Evolutionary conservation across 2,797 vertebrate species (phyloP).

Genomic region (Chiropotes sagulatus): DNA sequence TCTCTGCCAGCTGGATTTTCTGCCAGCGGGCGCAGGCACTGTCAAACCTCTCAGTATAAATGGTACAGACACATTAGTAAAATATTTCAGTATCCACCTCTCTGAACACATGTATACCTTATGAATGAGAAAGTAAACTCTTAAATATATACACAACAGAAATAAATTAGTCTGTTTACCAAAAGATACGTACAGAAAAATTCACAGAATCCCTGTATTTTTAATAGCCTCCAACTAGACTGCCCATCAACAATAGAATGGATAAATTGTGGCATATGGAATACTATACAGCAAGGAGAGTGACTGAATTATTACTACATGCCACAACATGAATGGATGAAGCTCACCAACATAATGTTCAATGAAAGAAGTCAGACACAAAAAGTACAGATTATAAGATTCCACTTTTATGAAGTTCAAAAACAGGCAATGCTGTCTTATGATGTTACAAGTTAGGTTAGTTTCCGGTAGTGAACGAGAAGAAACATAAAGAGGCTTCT

Average conservation of each 20-base stretch:
- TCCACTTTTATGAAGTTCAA: neutral
- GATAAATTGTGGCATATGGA: neutral
- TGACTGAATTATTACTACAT: neutral
- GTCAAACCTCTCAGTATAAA: neutral
- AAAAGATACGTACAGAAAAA: neutral
- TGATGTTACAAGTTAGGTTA: neutral
- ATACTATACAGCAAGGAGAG: neutral
- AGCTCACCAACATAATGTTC: neutral
- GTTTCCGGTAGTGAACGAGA: neutral
- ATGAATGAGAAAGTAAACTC: neutral
- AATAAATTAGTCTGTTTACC: neutral
- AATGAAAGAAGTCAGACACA: neutral
- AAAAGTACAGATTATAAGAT: neutral
- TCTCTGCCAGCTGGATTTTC: neutral
- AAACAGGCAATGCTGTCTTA: neutral
- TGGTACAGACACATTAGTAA: neutral
- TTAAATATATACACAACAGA: neutral
- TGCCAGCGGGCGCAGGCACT: neutral
- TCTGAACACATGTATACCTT: neutral
- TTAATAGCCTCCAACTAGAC: neutral
- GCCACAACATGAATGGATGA: neutral
- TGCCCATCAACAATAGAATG: neutral
- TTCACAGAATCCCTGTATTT: neutral
- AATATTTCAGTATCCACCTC: neutral
- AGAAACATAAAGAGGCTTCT: neutral